phyloP scores from a whole-genome alignment of 2,888 invertebrate genomes.

The Rhamnusium bicolor region DNA sequence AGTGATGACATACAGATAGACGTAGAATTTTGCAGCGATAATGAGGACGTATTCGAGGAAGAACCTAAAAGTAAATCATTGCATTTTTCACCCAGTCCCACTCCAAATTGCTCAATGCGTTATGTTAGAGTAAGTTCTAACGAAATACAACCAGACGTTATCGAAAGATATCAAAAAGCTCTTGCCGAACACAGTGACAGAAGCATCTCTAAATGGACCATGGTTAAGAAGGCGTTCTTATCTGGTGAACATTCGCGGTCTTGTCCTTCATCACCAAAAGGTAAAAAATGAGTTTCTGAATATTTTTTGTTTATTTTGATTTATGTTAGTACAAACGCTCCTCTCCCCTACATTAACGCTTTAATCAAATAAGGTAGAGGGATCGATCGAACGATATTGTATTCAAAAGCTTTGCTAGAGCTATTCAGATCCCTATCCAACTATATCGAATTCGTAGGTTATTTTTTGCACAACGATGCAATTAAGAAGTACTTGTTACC shows the following conservation, averaged over 20 bases:
- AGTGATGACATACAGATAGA: conserved; percentile 67
- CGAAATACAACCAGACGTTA: conserved; percentile 63
- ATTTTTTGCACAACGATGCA: too few relatives aligned
- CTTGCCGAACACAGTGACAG: conserved; percentile 65
- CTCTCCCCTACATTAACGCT: too few relatives aligned
- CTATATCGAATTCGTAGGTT: too few relatives aligned
- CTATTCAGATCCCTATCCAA: too few relatives aligned
- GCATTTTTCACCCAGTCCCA: neutral
- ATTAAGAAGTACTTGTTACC: too few relatives aligned
- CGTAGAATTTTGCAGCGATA: conserved; percentile 64
- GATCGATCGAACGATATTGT: too few relatives aligned
- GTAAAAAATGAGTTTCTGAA: too few relatives aligned
- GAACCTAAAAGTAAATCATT: conserved; percentile 52
- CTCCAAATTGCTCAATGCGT: neutral
- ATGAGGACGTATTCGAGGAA: conserved; percentile 67
- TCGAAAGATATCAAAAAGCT: conserved; percentile 64
- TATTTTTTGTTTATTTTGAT: too few relatives aligned
- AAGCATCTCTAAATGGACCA: conserved; percentile 81
- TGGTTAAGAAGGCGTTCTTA: conserved; percentile 82
- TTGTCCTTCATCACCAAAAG: conserved; percentile 21
- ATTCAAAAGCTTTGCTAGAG: too few relatives aligned
- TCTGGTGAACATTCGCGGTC: conserved; percentile 55
- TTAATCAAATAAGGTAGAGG: too few relatives aligned
- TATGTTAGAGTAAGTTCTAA: conserved; percentile 44
- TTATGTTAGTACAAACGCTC: too few relatives aligned